Conservation (phyloP, 1,140 invertebrate species). For the Whitmania pigra region DNA sequence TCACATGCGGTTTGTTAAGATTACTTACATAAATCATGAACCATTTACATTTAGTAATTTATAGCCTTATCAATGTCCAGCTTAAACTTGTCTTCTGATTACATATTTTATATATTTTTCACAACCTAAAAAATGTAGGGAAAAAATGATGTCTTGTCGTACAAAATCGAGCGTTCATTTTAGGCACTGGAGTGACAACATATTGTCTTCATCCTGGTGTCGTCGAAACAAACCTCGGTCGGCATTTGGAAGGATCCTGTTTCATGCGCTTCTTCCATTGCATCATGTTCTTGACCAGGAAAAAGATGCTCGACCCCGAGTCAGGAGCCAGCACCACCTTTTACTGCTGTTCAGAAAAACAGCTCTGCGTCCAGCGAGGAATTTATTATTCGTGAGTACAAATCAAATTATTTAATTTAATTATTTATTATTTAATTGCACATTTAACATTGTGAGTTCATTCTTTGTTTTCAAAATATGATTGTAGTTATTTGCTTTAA, state of each 20-base stretch:
- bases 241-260: conserved; percentile 7
- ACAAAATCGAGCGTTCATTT: neutral
- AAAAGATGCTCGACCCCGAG: neutral
- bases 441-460: too few relatives aligned
- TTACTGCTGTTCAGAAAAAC: conserved; percentile 12
- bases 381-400: conserved; percentile 14
- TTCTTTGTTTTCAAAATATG: too few relatives aligned
- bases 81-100: too few relatives aligned
- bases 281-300: neutral
- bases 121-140: too few relatives aligned
- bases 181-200: conserved; percentile 9
- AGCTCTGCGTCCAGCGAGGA: neutral
- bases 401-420: too few relatives aligned
- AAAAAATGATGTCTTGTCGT: neutral
- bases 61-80: too few relatives aligned
- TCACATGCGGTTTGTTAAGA: too few relatives aligned
- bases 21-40: too few relatives aligned
- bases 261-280: conserved; percentile 8
- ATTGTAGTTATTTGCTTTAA: too few relatives aligned
- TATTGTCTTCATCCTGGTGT: conserved; percentile 18
- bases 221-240: conserved; percentile 10
- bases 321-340: conserved; percentile 12
- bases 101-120: too few relatives aligned
- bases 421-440: too few relatives aligned
- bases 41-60: too few relatives aligned